A percentile compares a stretch with the other conserved stretches of the same genome.
Evolutionary conservation across 2,797 vertebrate species (phyloP).

Genomic region (Numenius phaeopus): DNA sequence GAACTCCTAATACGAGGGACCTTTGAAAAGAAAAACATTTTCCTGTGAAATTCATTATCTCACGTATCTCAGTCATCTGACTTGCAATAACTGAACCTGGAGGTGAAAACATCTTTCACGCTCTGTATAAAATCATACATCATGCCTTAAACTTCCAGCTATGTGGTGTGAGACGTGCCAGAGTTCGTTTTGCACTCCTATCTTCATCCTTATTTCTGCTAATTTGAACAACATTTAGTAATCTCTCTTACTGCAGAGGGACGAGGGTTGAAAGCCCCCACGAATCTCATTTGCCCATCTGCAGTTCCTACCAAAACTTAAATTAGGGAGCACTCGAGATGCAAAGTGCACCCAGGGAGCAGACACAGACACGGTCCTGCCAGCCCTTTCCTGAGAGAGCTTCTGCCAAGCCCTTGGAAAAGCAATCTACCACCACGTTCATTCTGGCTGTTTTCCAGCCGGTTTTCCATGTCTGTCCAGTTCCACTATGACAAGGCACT

Average conservation of each 20-base stretch:
- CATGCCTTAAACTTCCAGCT: background rate
- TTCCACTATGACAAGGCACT: background rate
- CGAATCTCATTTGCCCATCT: background rate
- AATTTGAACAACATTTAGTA: background rate
- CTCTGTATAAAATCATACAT: background rate
- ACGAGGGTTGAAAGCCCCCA: background rate
- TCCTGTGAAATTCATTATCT: background rate
- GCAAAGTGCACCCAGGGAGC: background rate
- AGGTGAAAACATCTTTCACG: background rate
- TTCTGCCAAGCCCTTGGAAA: conserved; percentile 39
- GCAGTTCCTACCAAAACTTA: background rate
- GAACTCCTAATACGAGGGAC: background rate
- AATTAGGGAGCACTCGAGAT: background rate
- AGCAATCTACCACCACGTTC: background rate
- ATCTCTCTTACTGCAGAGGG: background rate
- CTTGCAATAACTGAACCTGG: background rate
- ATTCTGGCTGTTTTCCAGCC: background rate
- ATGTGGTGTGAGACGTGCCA: background rate
- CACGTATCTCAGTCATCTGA: background rate
- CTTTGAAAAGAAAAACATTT: conserved; percentile 18
- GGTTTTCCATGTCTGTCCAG: background rate
- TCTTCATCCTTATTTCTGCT: background rate
- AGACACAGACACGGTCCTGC: background rate
- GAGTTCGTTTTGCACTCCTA: background rate
- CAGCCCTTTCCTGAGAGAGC: background rate